These are phyloP conservation scores for Bombyx mandarina DNA, from an alignment of 1,140 invertebrate species.

Conservation along the genomic window DNA sequence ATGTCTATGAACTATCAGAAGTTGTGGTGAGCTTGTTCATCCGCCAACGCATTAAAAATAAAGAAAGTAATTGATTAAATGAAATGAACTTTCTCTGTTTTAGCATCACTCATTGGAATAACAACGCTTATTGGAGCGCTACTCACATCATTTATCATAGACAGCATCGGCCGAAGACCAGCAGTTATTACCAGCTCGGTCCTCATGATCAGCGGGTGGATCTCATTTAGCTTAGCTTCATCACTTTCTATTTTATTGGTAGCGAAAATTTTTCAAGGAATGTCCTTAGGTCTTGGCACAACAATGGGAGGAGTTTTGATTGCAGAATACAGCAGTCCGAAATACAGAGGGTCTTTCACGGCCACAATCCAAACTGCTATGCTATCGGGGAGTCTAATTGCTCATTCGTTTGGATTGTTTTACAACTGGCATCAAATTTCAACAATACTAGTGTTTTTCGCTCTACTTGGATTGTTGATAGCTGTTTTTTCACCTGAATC, in stretches of 20 bases:
- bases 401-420: slow-evolving; percentile 72
- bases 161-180: slow-evolving; percentile 18
- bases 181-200: slow-evolving; percentile 17
- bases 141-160: slow-evolving; percentile 20
- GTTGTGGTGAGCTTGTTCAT: no score
- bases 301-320: slow-evolving; percentile 19
- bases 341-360: slow-evolving; percentile 63
- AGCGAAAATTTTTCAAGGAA: slow-evolving; percentile 18
- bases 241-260: slow-evolving; percentile 9
- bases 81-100: neutral
- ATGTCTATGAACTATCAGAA: no score
- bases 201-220: slow-evolving; percentile 18
- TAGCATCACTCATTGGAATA: slow-evolving; percentile 24
- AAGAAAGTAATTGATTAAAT: no score
- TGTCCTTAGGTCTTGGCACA: slow-evolving; percentile 19
- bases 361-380: slow-evolving; percentile 50
- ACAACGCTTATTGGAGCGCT: slow-evolving; percentile 21
- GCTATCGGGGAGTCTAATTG: slow-evolving; percentile 55
- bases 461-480: slow-evolving; percentile 58
- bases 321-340: slow-evolving; percentile 42
- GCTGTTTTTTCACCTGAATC: slow-evolving; percentile 76
- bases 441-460: slow-evolving; percentile 57
- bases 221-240: slow-evolving; percentile 7
- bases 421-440: slow-evolving; percentile 70
- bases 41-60: no score